Percentiles rank a stretch among this genome's conserved stretches.
phyloP scores from a whole-genome alignment of 2,888 invertebrate species.

The Troides helena region DNA sequence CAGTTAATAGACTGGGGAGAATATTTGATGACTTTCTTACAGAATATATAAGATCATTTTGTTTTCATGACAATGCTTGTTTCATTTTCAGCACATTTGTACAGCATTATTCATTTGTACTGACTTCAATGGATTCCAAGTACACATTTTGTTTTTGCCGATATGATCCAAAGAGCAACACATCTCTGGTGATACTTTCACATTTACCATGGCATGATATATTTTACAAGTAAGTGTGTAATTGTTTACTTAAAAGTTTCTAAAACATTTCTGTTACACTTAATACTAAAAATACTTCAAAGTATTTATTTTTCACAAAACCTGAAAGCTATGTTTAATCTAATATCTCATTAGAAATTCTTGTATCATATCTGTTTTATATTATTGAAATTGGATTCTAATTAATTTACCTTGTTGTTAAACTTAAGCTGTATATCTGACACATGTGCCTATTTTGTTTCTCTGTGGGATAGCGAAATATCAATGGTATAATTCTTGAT shows the following conservation, averaged over 20 bases:
- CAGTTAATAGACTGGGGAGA: too few species aligned
- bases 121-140: constrained; percentile 96
- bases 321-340: too few species aligned
- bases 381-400: too few species aligned
- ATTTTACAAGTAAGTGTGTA: constrained; percentile 89
- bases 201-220: constrained; percentile 98
- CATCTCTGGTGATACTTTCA: constrained; percentile 91
- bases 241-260: neutral
- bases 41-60: neutral
- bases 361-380: too few species aligned
- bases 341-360: too few species aligned
- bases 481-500: too few species aligned
- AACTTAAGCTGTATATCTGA: too few species aligned
- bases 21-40: neutral
- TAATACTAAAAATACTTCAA: neutral
- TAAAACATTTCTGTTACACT: neutral
- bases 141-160: constrained; percentile 99
- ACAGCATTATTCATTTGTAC: constrained; percentile 97
- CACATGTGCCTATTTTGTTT: too few species aligned
- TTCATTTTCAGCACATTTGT: constrained; percentile 86
- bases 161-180: constrained; percentile 93
- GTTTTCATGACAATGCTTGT: neutral
- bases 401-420: too few species aligned
- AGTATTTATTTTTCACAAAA: neutral
- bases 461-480: too few species aligned